phyloP scores from a whole-genome alignment of 2,888 invertebrate species.

The Furcula furcula region DNA sequence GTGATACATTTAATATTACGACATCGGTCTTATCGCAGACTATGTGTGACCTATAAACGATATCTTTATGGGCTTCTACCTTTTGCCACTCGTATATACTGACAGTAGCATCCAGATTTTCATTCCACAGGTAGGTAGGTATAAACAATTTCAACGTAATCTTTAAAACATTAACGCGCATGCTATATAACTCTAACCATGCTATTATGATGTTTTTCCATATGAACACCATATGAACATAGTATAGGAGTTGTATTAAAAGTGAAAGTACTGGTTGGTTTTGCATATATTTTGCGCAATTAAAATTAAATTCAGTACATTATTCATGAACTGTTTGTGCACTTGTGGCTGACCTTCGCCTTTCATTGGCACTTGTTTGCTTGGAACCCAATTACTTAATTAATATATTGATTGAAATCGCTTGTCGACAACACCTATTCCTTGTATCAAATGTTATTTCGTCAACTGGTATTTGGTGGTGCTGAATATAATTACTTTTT shows the following conservation, averaged over 20 bases:
- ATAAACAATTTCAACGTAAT: too few relatives aligned
- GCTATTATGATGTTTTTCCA: background rate
- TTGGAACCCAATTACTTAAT: too few relatives aligned
- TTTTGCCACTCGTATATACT: too few relatives aligned
- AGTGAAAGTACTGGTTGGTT: background rate
- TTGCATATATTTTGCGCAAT: background rate
- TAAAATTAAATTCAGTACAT: background rate
- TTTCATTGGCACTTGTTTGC: constrained; percentile 1
- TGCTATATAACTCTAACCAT: too few relatives aligned
- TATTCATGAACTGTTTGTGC: background rate
- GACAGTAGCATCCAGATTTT: too few relatives aligned
- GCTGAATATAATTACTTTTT: too few relatives aligned
- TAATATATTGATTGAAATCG: too few relatives aligned
- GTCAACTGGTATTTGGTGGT: too few relatives aligned
- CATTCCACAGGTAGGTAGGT: too few relatives aligned
- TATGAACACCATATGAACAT: background rate
- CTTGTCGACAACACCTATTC: too few relatives aligned
- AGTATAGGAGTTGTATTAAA: background rate
- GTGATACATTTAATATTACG: constrained; percentile 6
- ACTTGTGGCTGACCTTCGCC: background rate
- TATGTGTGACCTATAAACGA: constrained; percentile 9
- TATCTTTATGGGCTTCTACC: constrained; percentile 13
- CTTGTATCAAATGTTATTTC: too few relatives aligned
- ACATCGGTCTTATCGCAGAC: constrained; percentile 8
- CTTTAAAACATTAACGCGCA: too few relatives aligned